phyloP scores from a whole-genome alignment of 2,113 vertebrate genomes.

The Potamarius usumacintae region DNA sequence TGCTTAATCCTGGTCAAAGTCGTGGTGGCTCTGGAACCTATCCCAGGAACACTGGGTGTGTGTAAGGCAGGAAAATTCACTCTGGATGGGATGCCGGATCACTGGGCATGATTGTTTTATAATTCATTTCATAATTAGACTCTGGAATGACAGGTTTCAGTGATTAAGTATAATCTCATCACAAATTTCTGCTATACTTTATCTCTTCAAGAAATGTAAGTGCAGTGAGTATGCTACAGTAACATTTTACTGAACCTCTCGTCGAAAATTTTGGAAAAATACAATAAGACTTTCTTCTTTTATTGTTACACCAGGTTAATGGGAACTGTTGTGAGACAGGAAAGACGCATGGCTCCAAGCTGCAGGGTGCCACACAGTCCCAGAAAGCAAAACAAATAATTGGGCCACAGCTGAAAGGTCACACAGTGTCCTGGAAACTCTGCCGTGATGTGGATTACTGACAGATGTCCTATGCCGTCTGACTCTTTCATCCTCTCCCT shows the following conservation, averaged over 20 bases:
- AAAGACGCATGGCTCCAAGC: slow-evolving; percentile 15
- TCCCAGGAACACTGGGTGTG: background rate
- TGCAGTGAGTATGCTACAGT: background rate
- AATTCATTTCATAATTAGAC: background rate
- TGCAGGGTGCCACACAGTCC: slow-evolving; percentile 42
- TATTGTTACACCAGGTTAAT: background rate
- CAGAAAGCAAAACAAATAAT: slow-evolving; percentile 45
- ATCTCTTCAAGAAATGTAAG: background rate
- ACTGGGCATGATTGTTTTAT: background rate
- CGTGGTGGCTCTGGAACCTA: background rate
- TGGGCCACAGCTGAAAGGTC: slow-evolving; percentile 51
- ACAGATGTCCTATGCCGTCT: slow-evolving; percentile 48
- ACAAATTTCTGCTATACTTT: background rate
- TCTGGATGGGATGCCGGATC: background rate
- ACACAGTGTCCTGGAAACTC: slow-evolving; percentile 29
- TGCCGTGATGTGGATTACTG: slow-evolving; percentile 43
- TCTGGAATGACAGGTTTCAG: background rate
- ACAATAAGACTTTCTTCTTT: background rate
- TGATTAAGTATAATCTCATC: background rate
- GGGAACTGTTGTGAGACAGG: background rate
- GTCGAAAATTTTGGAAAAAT: background rate
- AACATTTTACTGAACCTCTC: background rate
- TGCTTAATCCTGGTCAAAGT: background rate
- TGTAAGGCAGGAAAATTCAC: background rate
- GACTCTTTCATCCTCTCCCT: slow-evolving; percentile 45